phyloP scores from a whole-genome alignment of 2,797 vertebrate species.

The Micropoecilia bifurca region DNA sequence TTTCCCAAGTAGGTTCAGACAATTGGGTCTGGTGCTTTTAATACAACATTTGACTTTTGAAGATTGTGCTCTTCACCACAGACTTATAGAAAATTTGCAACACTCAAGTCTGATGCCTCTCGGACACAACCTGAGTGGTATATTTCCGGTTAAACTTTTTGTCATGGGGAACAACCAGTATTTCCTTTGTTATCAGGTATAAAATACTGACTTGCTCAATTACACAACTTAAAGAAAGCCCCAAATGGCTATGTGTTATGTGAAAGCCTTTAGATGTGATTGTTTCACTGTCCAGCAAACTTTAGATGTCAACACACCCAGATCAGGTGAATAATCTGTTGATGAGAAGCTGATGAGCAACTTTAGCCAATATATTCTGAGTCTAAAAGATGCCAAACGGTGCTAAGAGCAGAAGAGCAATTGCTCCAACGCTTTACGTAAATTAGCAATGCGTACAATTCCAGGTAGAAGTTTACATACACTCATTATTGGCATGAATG shows the following conservation, averaged over 20 bases:
- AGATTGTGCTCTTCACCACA: background rate
- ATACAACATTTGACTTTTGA: background rate
- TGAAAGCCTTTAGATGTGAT: background rate
- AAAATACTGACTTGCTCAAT: background rate
- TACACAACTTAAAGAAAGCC: background rate
- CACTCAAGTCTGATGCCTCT: background rate
- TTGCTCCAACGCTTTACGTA: background rate
- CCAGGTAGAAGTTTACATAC: slow-evolving; percentile 2
- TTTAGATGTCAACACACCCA: background rate
- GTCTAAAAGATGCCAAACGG: background rate
- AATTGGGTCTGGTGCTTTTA: background rate
- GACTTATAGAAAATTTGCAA: background rate
- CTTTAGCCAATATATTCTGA: background rate
- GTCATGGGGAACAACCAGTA: background rate
- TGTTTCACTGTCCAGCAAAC: background rate
- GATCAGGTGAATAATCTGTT: background rate
- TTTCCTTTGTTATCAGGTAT: background rate
- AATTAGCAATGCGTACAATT: background rate
- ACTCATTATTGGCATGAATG: background rate
- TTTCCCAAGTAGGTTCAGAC: background rate
- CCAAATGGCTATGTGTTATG: background rate
- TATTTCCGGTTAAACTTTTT: background rate
- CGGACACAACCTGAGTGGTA: background rate
- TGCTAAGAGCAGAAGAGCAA: background rate
- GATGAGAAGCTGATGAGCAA: background rate